A percentile compares a stretch with the other conserved stretches of the same genome.
Conservation (phyloP, 2,888 invertebrate genomes). For the Drosophila tanythrix region DNA sequence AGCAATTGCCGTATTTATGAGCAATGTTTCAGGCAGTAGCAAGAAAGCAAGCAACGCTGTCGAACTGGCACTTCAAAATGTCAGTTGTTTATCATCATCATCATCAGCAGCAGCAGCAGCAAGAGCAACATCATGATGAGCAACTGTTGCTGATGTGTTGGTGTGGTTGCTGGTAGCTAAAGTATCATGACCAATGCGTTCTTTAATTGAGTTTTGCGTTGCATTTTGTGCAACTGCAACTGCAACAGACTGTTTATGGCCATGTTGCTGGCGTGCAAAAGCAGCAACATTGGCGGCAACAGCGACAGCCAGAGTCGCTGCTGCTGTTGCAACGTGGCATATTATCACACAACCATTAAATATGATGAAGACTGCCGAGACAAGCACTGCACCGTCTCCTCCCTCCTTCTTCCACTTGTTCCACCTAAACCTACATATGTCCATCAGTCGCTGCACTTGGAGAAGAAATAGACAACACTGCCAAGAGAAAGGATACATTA, state of each 20-base stretch:
- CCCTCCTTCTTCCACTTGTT: background rate
- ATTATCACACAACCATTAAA: conserved; percentile 81
- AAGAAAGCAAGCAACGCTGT: conserved; percentile 57
- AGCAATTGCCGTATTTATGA: conserved; percentile 60
- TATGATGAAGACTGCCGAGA: conserved; percentile 78
- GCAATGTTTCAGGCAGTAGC: conserved; percentile 30
- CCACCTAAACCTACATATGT: conserved; percentile 24
- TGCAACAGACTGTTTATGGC: conserved; percentile 73
- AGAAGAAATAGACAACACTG: background rate
- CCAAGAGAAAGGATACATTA: background rate
- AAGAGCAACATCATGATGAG: conserved; percentile 40
- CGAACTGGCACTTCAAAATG: conserved; percentile 78
- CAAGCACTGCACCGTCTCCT: conserved; percentile 21
- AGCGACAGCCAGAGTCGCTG: conserved; percentile 8
- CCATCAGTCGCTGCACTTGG: conserved; percentile 23
- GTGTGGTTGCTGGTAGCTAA: conserved; percentile 27
- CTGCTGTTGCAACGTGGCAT: conserved; percentile 70
- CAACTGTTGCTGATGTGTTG: conserved; percentile 48
- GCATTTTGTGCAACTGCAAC: conserved; percentile 69
- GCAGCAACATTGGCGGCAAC: conserved; percentile 24
- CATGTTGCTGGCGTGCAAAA: conserved; percentile 57
- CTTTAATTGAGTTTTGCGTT: conserved; percentile 80
- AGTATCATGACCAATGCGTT: conserved; percentile 79
- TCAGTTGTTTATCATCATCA: conserved; percentile 75
- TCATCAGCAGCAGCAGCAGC: conserved; percentile 12